phyloP scores from a whole-genome alignment of 2,797 vertebrate genomes.

The Glyptemys insculpta region DNA sequence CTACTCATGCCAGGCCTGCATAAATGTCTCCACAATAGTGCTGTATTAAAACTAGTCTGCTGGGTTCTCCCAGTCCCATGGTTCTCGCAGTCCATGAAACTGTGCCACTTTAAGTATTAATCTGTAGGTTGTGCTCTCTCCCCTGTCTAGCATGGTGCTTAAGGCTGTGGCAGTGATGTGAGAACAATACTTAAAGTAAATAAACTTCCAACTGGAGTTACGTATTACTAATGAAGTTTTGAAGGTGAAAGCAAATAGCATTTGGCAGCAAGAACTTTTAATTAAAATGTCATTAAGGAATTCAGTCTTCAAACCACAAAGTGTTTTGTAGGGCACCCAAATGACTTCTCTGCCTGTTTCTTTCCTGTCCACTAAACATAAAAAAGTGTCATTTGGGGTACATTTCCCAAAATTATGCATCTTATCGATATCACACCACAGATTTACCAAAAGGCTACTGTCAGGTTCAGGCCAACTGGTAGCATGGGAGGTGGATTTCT shows the following conservation, averaged over 20 bases:
- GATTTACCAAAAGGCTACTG: neutral
- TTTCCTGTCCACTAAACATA: neutral
- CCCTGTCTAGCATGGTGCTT: neutral
- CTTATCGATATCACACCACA: neutral
- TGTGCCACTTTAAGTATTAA: neutral
- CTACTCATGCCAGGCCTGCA: neutral
- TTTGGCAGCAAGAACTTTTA: neutral
- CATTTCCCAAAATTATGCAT: neutral
- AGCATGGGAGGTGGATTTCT: neutral
- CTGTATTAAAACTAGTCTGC: neutral
- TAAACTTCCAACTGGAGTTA: neutral
- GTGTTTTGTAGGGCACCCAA: neutral
- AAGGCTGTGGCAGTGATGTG: neutral
- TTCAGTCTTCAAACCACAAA: neutral
- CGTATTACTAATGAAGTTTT: too few relatives aligned
- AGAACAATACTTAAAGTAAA: neutral
- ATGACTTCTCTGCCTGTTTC: neutral
- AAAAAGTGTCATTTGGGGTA: neutral
- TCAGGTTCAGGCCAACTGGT: neutral
- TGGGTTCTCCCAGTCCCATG: neutral
- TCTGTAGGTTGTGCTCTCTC: neutral
- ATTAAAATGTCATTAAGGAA: neutral
- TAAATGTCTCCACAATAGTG: neutral
- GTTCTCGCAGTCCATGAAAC: neutral
- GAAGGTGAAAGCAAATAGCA: too few relatives aligned